These are phyloP conservation scores for Tholera decimalis DNA, from an alignment of 2,888 invertebrate genomes.

Conservation along the genomic window DNA sequence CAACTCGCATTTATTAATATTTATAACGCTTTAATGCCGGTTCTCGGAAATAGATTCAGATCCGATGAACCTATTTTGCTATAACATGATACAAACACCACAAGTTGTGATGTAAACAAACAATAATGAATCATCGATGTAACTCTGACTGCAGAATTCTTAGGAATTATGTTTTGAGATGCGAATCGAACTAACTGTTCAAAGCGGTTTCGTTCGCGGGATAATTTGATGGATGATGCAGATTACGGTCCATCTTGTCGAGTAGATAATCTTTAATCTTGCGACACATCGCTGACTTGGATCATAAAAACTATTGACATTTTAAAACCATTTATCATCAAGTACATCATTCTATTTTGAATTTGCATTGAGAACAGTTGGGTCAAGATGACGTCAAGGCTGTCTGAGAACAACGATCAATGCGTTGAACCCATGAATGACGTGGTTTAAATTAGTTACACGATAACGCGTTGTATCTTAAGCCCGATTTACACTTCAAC, in stretches of 20 bases:
- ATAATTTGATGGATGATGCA: slow-evolving; percentile 67
- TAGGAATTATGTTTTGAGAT: slow-evolving; percentile 61
- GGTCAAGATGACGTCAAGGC: slow-evolving; percentile 74
- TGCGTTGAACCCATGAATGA: slow-evolving; percentile 59
- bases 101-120: slow-evolving; percentile 66
- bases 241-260: slow-evolving; percentile 53
- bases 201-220: slow-evolving; percentile 54
- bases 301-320: slow-evolving; percentile 61
- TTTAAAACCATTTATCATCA: slow-evolving; percentile 64
- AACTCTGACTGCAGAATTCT: slow-evolving; percentile 63
- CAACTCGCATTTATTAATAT: slow-evolving; percentile 26
- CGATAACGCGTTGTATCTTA: slow-evolving; percentile 34
- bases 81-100: slow-evolving; percentile 42
- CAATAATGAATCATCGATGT: slow-evolving; percentile 67
- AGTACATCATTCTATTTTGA: slow-evolving; percentile 68
- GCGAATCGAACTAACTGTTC: slow-evolving; percentile 52
- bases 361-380: slow-evolving; percentile 70
- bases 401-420: slow-evolving; percentile 67
- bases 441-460: slow-evolving; percentile 64
- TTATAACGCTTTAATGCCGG: slow-evolving; percentile 18
- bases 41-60: slow-evolving; percentile 42
- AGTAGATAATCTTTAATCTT: slow-evolving; percentile 55
- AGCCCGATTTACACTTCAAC: too few species aligned
- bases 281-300: slow-evolving; percentile 42
- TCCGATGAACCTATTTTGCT: slow-evolving; percentile 42